Conservation (phyloP, 53 echinoderm and acorn worm genomes). For the Paracentrotus lividus region DNA sequence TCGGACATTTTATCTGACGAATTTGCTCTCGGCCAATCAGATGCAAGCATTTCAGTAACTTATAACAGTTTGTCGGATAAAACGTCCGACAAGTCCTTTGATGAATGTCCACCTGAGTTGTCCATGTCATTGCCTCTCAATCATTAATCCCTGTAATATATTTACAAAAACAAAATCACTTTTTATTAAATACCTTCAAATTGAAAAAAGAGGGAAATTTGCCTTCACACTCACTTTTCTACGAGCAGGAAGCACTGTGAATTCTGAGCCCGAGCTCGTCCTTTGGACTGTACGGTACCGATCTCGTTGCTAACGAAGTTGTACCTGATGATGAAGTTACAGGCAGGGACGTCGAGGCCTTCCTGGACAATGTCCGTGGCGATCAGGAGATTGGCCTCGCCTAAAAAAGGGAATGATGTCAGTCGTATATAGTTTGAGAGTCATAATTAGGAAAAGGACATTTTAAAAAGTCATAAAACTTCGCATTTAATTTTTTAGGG, state of each 20-base stretch:
- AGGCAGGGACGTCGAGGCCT: constrained; percentile 85
- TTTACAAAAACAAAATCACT: no score
- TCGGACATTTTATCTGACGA: no score
- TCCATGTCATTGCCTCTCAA: no score
- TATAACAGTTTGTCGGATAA: no score
- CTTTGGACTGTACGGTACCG: constrained; percentile 86
- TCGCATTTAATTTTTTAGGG: no score
- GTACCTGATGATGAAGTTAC: constrained; percentile 86
- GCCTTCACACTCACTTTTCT: constrained; percentile 46
- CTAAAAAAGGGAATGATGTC: background rate
- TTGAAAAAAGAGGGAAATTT: background rate
- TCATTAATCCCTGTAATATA: no score
- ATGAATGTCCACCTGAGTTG: no score
- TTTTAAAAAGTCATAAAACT: no score
- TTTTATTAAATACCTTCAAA: background rate
- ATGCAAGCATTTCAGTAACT: no score
- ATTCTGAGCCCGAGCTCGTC: constrained; percentile 75
- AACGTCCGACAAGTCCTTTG: no score
- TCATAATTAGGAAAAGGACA: no score
- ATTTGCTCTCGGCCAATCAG: no score
- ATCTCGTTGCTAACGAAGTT: constrained; percentile 94
- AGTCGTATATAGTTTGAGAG: background rate
- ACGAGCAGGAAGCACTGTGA: constrained; percentile 81
- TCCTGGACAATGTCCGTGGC: constrained; percentile 87
- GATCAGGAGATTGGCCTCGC: constrained; percentile 73